Conservation (phyloP, 2,113 vertebrate species). For the Rhinolophus ferrumequinum region DNA sequence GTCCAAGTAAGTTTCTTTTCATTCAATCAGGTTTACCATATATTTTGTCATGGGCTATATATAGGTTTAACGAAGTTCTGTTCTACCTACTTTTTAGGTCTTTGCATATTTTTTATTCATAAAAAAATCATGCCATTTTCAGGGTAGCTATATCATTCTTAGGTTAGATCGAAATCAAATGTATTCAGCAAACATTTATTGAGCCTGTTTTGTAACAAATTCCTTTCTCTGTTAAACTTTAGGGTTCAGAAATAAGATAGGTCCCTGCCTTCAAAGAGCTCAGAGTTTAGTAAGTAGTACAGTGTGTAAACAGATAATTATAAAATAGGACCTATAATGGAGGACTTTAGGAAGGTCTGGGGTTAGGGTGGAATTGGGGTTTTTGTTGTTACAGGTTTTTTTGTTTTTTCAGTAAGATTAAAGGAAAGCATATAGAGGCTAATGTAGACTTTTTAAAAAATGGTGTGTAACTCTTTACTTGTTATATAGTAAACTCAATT, state of each 20-base stretch:
- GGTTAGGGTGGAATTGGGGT: background rate
- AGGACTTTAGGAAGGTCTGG: background rate
- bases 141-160: background rate
- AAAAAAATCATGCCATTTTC: background rate
- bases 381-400: background rate
- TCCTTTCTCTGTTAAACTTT: slow-evolving; percentile 36
- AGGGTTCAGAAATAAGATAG: slow-evolving; percentile 29
- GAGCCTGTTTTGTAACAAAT: background rate
- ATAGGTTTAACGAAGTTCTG: background rate
- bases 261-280: background rate
- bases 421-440: background rate
- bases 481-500: slow-evolving; percentile 5
- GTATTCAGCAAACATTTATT: slow-evolving; percentile 20
- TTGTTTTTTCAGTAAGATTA: background rate
- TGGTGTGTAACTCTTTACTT: background rate
- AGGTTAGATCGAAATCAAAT: background rate
- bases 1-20: slow-evolving; percentile 49
- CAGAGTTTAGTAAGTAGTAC: slow-evolving; percentile 42
- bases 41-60: background rate
- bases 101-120: slow-evolving; percentile 32
- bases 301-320: slow-evolving; percentile 1
- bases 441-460: background rate
- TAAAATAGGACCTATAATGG: slow-evolving; percentile 46
- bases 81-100: background rate
- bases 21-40: background rate